Percentiles rank a stretch among this genome's conserved stretches.
Evolutionary conservation across 2,113 vertebrate species (phyloP).

Genomic region (Pelmatolapia mariae): DNA sequence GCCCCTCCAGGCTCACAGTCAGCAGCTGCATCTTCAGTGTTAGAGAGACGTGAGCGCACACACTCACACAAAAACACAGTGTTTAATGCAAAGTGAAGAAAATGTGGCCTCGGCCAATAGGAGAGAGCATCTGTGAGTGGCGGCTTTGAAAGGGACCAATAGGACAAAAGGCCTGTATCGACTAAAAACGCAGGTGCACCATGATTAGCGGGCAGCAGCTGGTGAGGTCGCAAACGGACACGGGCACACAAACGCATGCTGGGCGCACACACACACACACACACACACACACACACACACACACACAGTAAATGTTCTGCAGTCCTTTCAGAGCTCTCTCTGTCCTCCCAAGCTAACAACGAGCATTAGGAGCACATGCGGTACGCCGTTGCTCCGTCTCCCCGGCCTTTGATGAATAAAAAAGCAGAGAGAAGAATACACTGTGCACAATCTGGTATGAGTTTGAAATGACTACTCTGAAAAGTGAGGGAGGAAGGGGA

Average conservation of each 20-base stretch:
- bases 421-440: neutral
- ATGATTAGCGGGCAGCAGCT: conserved; percentile 53
- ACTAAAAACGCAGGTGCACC: conserved; percentile 59
- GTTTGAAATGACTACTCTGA: conserved; percentile 15
- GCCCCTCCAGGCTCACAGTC: neutral
- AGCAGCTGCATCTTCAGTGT: conserved; percentile 44
- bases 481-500: neutral
- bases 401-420: conserved; percentile 30
- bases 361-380: neutral
- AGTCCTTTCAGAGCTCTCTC: neutral
- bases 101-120: conserved; percentile 13
- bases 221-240: conserved; percentile 30
- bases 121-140: conserved; percentile 15
- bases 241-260: neutral
- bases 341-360: neutral
- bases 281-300: neutral
- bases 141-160: conserved; percentile 42
- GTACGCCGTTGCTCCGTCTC: neutral
- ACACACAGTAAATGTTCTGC: neutral
- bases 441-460: neutral
- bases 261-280: neutral
- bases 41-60: neutral
- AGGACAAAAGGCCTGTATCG: conserved; percentile 33
- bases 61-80: neutral
- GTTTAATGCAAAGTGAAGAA: conserved; percentile 12